phyloP scores from a whole-genome alignment of 30 jellyfish, hydroid and myxozoan genomes.

The Hydra vulgaris region DNA sequence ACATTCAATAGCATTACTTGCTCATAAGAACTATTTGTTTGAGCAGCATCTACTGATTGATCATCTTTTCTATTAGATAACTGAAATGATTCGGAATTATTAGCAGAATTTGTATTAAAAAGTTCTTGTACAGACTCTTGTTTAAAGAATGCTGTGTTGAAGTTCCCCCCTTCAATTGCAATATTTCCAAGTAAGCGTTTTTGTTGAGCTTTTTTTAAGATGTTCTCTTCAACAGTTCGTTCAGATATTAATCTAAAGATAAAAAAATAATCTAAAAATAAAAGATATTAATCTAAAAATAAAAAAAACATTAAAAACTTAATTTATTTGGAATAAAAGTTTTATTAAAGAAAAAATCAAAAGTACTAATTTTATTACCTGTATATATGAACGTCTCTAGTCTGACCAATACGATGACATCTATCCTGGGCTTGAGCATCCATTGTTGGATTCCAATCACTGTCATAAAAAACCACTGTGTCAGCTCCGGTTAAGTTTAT shows the following conservation, averaged over 20 bases:
- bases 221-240: conserved; percentile 87
- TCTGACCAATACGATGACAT: conserved; percentile 91
- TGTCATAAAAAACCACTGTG: conserved; percentile 82
- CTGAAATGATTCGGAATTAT: conserved; percentile 13
- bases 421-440: conserved; percentile 98
- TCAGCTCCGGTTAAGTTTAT: conserved; percentile 93
- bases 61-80: not conserved
- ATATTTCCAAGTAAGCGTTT: conserved; percentile 77
- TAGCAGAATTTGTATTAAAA: conserved; percentile 23
- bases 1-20: not conserved
- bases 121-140: conserved; percentile 70
- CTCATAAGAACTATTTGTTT: not conserved
- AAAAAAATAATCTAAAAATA: too few species aligned
- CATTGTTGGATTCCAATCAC: conserved; percentile 98
- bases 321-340: too few species aligned
- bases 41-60: conserved; percentile 1
- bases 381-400: conserved; percentile 92
- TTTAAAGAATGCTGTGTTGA: conserved; percentile 77
- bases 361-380: too few species aligned
- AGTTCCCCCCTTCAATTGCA: conserved; percentile 94
- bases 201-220: conserved; percentile 79
- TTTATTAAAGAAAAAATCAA: too few species aligned
- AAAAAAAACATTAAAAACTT: not conserved
- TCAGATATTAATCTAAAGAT: conserved; percentile 60
- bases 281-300: not conserved